Conservation (phyloP, 30 jellyfish, hydroid and myxozoan species). For the Clytia hemisphaerica region DNA sequence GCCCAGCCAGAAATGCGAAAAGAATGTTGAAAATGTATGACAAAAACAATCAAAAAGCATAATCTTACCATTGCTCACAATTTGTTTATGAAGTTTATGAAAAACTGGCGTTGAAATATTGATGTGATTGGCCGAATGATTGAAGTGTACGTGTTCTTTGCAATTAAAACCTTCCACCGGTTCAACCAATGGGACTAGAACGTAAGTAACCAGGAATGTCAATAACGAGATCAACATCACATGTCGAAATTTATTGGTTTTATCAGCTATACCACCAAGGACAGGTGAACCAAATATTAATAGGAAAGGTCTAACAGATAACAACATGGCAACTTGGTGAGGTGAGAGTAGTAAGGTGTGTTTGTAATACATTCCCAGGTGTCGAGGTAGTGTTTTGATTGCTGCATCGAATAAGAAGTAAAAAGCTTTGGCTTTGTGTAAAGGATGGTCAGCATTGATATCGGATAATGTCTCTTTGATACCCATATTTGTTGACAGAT, state of each 20-base stretch:
- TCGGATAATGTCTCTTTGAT: neutral
- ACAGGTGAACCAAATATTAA: constrained; percentile 67
- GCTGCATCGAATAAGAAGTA: constrained; percentile 62
- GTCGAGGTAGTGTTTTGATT: constrained; percentile 46
- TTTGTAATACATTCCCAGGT: constrained; percentile 60
- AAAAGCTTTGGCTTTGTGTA: constrained; percentile 57
- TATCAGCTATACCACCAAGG: constrained; percentile 74
- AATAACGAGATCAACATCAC: constrained; percentile 43
- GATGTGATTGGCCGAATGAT: neutral
- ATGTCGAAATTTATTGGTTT: constrained; percentile 41
- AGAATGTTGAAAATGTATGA: too few species aligned
- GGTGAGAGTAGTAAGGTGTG: constrained; percentile 79
- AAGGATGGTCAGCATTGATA: neutral
- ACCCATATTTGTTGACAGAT: too few species aligned
- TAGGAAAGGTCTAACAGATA: constrained; percentile 57
- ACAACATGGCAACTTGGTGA: constrained; percentile 43
- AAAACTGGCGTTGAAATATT: neutral
- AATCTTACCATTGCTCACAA: too few species aligned
- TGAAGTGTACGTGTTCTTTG: neutral
- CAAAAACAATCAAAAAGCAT: too few species aligned
- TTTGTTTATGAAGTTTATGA: neutral
- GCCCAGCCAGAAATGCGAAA: too few species aligned
- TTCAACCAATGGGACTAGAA: constrained; percentile 37
- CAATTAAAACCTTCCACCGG: constrained; percentile 64
- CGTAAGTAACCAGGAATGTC: constrained; percentile 50